A percentile compares a stretch with the other conserved stretches of the same genome.
phyloP scores from a whole-genome alignment of 1,140 invertebrate species.

The Papilio glaucus region DNA sequence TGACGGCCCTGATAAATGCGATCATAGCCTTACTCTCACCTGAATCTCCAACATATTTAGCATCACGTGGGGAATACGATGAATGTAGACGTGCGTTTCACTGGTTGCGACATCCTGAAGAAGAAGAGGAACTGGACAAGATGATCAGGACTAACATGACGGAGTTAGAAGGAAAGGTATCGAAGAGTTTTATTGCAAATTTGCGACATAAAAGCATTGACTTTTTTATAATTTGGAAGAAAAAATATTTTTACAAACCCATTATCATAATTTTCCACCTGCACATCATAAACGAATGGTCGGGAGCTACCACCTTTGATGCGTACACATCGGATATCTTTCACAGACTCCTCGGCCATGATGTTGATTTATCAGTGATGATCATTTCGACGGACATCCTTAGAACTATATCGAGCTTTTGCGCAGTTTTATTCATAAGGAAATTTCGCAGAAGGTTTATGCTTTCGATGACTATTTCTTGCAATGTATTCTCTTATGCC shows the following conservation, averaged over 20 bases:
- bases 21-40: constrained; percentile 51
- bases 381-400: constrained; percentile 46
- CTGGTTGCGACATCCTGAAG: constrained; percentile 51
- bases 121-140: constrained; percentile 55
- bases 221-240: constrained; percentile 41
- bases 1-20: constrained; percentile 48
- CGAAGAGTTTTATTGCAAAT: constrained; percentile 32
- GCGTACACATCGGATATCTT: constrained; percentile 46
- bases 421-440: constrained; percentile 47
- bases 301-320: constrained; percentile 43
- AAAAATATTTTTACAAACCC: constrained; percentile 51
- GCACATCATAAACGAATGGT: constrained; percentile 45
- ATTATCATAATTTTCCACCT: constrained; percentile 51
- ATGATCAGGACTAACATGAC: constrained; percentile 47
- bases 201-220: constrained; percentile 34
- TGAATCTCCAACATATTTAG: constrained; percentile 57
- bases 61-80: constrained; percentile 50
- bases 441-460: constrained; percentile 46
- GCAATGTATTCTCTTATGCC: constrained; percentile 29
- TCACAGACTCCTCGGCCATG: constrained; percentile 37
- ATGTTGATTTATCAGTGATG: constrained; percentile 40
- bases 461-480: constrained; percentile 41
- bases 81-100: constrained; percentile 51
- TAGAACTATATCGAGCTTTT: constrained; percentile 46
- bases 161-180: constrained; percentile 42